These are phyloP conservation scores for cattle (Bos taurus) DNA, from an alignment of 2,113 vertebrate species.

Conservation along the genomic window DNA sequence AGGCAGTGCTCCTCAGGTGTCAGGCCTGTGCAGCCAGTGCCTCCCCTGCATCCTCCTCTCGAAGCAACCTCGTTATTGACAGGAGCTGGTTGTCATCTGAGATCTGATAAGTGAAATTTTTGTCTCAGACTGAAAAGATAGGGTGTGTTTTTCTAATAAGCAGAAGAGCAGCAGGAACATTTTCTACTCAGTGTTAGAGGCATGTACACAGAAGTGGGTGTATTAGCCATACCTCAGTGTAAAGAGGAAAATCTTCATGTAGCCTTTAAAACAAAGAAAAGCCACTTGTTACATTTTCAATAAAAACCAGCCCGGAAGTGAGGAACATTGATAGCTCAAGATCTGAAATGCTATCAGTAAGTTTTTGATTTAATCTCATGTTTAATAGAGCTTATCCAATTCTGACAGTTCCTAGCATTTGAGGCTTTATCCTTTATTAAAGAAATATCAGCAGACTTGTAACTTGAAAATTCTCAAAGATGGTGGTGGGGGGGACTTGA, in stretches of 20 bases:
- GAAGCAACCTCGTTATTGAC: background rate
- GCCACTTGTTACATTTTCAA: background rate
- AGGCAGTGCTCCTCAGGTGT: background rate
- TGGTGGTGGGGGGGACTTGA: background rate
- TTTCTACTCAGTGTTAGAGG: background rate
- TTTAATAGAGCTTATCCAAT: background rate
- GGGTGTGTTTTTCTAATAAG: background rate
- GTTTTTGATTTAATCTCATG: background rate
- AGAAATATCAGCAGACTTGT: background rate
- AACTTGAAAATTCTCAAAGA: background rate
- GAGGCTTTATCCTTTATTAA: background rate
- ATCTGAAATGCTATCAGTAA: background rate
- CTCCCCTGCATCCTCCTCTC: background rate
- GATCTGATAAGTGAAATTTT: background rate
- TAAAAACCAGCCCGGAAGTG: background rate
- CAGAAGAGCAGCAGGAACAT: background rate
- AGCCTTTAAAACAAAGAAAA: background rate
- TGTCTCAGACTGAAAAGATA: background rate
- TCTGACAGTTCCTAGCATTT: background rate
- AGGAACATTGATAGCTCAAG: background rate
- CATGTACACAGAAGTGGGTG: background rate
- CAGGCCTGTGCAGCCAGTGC: no score
- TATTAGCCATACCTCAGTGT: background rate
- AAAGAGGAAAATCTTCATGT: background rate
- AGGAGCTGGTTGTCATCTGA: background rate